phyloP scores from a whole-genome alignment of 2,888 invertebrate genomes.

The Dynastes hyllus region DNA sequence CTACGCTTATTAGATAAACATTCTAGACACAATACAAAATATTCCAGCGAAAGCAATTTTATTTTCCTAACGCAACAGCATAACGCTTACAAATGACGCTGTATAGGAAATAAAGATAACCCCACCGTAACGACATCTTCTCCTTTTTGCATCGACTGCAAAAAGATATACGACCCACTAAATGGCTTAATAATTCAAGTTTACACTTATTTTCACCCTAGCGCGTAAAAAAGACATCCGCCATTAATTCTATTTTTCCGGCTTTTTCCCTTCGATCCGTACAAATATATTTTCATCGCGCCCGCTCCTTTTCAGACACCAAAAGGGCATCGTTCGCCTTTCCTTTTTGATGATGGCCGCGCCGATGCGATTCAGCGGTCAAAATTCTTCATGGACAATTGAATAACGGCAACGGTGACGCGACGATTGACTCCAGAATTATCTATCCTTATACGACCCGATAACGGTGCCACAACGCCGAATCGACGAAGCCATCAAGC shows the following conservation, averaged over 20 bases:
- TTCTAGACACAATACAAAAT: neutral
- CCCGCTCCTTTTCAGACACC: neutral
- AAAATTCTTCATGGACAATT: slow-evolving; percentile 33
- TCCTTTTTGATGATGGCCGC: neutral
- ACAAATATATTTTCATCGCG: slow-evolving; percentile 14
- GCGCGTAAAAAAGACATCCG: slow-evolving; percentile 2
- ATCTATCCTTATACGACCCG: slow-evolving; percentile 8
- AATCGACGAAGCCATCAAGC: slow-evolving; percentile 19
- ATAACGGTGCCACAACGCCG: slow-evolving; percentile 2
- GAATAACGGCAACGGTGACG: slow-evolving; percentile 9
- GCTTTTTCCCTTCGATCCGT: neutral
- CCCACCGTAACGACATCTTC: slow-evolving; percentile 8
- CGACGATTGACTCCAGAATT: slow-evolving; percentile 23
- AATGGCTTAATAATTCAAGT: slow-evolving; percentile 30
- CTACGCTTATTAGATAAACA: too few species aligned
- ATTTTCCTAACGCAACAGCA: neutral
- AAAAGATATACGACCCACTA: slow-evolving; percentile 13
- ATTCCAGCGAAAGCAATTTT: neutral
- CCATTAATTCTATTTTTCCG: slow-evolving; percentile 26
- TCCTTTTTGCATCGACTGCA: slow-evolving; percentile 13
- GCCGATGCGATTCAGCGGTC: slow-evolving; percentile 7
- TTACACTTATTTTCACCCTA: slow-evolving; percentile 12
- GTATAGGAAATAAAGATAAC: slow-evolving; percentile 13
- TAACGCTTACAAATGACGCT: neutral
- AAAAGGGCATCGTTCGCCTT: slow-evolving; percentile 2